Evolutionary conservation across 2,797 vertebrate genomes (phyloP).

Genomic region (Rallus crepitans): DNA sequence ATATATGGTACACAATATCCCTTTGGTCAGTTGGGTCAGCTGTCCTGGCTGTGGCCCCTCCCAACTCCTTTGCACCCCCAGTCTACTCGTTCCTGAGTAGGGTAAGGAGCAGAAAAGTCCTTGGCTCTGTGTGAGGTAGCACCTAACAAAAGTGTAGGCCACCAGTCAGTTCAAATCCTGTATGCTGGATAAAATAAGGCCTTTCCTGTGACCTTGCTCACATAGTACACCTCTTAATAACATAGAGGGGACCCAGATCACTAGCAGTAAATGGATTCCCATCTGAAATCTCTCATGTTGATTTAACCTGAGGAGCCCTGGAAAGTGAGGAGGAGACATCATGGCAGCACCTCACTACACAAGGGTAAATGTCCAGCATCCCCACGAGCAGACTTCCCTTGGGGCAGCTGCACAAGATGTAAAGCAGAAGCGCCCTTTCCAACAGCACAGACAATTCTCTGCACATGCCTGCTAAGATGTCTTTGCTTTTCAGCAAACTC

Average conservation of each 20-base stretch:
- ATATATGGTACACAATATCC: no score
- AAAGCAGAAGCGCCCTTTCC: not conserved
- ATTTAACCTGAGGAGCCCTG: not conserved
- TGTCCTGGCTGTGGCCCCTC: no score
- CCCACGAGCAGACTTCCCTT: not conserved
- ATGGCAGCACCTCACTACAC: not conserved
- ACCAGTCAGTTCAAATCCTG: not conserved
- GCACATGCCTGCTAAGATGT: not conserved
- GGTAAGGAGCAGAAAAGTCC: no score
- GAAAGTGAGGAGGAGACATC: not conserved
- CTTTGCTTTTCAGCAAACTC: not conserved
- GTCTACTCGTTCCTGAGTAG: no score
- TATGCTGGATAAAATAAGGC: not conserved
- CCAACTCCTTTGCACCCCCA: no score
- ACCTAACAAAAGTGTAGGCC: not conserved
- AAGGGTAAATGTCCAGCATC: not conserved
- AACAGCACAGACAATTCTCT: not conserved
- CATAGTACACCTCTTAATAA: not conserved
- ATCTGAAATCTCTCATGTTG: not conserved
- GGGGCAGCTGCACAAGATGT: accelerated
- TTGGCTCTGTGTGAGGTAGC: no score
- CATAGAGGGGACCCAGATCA: not conserved
- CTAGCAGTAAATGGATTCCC: not conserved
- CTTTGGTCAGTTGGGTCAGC: no score
- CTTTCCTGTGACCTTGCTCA: not conserved